Conservation (phyloP, 1,140 invertebrate species). For the Drosophila santomea region DNA sequence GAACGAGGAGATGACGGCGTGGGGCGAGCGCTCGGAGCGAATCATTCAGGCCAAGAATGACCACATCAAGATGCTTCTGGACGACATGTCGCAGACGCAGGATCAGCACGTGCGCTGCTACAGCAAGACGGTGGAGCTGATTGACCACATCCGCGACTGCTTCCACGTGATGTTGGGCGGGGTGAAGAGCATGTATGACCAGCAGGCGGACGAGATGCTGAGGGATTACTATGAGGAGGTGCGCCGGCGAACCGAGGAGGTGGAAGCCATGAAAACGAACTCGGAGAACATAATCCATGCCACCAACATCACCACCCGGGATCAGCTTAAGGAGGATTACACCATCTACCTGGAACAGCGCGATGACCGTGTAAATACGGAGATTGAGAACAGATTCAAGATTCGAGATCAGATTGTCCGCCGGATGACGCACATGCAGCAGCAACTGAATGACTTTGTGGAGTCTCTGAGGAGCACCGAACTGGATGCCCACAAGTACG, state of each 20-base stretch:
- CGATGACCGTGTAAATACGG: constrained; percentile 65
- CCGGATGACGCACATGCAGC: constrained; percentile 63
- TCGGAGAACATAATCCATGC: constrained; percentile 76
- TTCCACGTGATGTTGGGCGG: constrained; percentile 60
- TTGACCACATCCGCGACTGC: constrained; percentile 72
- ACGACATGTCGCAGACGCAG: constrained; percentile 67
- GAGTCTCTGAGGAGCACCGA: constrained; percentile 61
- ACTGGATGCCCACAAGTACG: constrained; percentile 72
- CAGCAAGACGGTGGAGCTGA: constrained; percentile 53
- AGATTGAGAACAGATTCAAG: constrained; percentile 67
- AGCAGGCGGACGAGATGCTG: constrained; percentile 67
- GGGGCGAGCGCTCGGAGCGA: constrained; percentile 50
- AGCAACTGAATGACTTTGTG: constrained; percentile 64
- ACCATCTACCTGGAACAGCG: constrained; percentile 70
- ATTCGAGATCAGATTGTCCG: constrained; percentile 64
- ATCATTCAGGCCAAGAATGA: constrained; percentile 64
- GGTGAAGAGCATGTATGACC: constrained; percentile 52
- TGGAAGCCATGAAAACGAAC: constrained; percentile 58
- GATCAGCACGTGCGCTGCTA: constrained; percentile 52
- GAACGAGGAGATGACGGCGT: constrained; percentile 54
- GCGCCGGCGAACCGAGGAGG: constrained; percentile 55
- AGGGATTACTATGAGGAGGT: constrained; percentile 71
- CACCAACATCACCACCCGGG: constrained; percentile 58
- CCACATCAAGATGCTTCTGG: constrained; percentile 60
- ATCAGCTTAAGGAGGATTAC: constrained; percentile 63